A percentile compares a stretch with the other conserved stretches of the same genome.
Conservation (phyloP, 2,113 vertebrate species). For the Nannobrachium achirus region DNA sequence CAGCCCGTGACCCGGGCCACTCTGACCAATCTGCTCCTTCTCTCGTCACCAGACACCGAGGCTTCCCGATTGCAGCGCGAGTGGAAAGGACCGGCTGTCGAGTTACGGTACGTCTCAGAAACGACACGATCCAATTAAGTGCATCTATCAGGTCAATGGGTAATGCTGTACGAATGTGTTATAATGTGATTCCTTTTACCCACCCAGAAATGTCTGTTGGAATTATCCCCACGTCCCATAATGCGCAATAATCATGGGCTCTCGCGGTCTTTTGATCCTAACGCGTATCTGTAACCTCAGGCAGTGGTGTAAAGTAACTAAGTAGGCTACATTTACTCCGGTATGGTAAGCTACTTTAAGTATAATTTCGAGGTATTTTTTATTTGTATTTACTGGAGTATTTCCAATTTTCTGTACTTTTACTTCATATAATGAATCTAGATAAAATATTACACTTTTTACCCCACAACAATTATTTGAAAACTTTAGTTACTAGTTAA, state of each 20-base stretch:
- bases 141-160: slow-evolving; percentile 48
- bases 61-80: slow-evolving; percentile 11
- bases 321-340: too few relatives aligned
- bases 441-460: too few relatives aligned
- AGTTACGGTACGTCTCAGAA: slow-evolving; percentile 28
- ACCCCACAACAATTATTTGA: too few relatives aligned
- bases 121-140: slow-evolving; percentile 30
- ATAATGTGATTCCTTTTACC: slow-evolving; percentile 48
- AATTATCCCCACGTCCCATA: slow-evolving; percentile 32
- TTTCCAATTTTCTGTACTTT: too few relatives aligned
- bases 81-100: slow-evolving; percentile 23
- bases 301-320: too few relatives aligned
- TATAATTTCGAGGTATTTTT: too few relatives aligned
- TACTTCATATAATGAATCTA: too few relatives aligned
- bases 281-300: slow-evolving; percentile 20
- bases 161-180: slow-evolving; percentile 33
- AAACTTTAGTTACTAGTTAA: too few relatives aligned
- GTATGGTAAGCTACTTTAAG: too few relatives aligned
- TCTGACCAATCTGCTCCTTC: slow-evolving; percentile 32
- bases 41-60: slow-evolving; percentile 35
- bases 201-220: slow-evolving; percentile 57
- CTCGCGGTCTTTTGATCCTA: slow-evolving; percentile 35
- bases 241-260: slow-evolving; percentile 5
- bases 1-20: background rate
- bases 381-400: too few relatives aligned